Conservation (phyloP, 2,888 invertebrate genomes). For the Athrips mouffetella region DNA sequence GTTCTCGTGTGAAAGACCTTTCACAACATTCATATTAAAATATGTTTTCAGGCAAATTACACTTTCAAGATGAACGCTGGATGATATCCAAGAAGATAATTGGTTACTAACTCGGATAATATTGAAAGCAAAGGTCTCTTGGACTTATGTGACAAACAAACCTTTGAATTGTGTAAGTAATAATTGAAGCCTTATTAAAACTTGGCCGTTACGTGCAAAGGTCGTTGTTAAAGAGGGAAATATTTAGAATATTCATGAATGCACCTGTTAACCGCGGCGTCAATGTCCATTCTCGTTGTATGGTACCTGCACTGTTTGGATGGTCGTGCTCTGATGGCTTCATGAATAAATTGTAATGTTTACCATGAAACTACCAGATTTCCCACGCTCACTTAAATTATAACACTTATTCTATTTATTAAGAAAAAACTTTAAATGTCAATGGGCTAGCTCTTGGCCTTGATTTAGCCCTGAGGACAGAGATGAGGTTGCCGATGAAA, state of each 20-base stretch:
- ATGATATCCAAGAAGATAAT: background rate
- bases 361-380: constrained; percentile 28
- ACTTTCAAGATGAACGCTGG: background rate
- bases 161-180: background rate
- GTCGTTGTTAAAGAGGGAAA: constrained; percentile 12
- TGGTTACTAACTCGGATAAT: no score
- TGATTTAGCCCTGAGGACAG: no score
- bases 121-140: no score
- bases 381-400: constrained; percentile 37
- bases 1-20: constrained; percentile 52
- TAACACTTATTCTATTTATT: background rate
- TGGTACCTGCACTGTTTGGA: constrained; percentile 46
- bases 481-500: no score
- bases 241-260: constrained; percentile 60
- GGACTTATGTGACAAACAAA: background rate
- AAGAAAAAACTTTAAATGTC: no score
- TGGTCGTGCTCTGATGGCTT: constrained; percentile 60
- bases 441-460: no score
- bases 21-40: background rate
- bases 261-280: constrained; percentile 44
- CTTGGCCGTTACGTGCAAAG: constrained; percentile 18
- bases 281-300: constrained; percentile 35
- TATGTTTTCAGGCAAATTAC: background rate
- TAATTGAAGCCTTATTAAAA: constrained; percentile 15
- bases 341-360: constrained; percentile 51